Evolutionary conservation across 2,113 vertebrate species (phyloP), one percentile per base, ranked within the genome.

Genomic region (Tenebrosternarchus preto): DNA sequence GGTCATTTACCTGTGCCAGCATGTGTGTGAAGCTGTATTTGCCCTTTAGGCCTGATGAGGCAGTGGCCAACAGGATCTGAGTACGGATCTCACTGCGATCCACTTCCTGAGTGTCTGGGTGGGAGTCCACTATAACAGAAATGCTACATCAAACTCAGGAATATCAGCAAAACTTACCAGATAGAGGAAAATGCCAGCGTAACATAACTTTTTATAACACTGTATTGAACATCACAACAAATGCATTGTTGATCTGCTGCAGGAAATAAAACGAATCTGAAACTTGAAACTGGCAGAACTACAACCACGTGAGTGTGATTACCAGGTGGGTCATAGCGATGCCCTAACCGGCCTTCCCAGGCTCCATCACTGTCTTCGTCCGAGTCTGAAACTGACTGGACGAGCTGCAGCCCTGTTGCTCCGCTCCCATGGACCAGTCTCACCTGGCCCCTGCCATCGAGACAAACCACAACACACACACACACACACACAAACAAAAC

Each of bases 281-380:
- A 50, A 15, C 9, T 12, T 15, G 43, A 50, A 50, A 12, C 43
- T 50, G 43, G 2, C 43, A 50, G 43, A 50, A 50, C 43, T 15
- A 50, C 11, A 12, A 50, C 43, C 43, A 50, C 15, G 3, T 50
- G 43, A 12, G 43, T 50, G 43, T 50, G 12, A 46, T 91, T 91
- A 97, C 96, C 96, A n/a, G 96, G 94, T 57, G 96, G 96, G 79
- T 95, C 96, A 86, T 97, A 97, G 80, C 94, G 93, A 87, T 96
- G 93, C 22, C 96, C 94, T 3, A 96, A 90, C 5, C 94, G 92
- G 39, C 95, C 95, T 39, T 97, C 95, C 96, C 95, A 97, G 39
- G 94, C 95, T 56, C 92, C 95, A 84, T 97, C 96, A 33, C 95
- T 95, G 88, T 97, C 96, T 82, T 96, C 95, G n/a, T 96, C 95